Percentiles rank a stretch among this genome's conserved stretches.
Conservation (phyloP, 2,888 invertebrate species). For the Auanema sp. region DNA sequence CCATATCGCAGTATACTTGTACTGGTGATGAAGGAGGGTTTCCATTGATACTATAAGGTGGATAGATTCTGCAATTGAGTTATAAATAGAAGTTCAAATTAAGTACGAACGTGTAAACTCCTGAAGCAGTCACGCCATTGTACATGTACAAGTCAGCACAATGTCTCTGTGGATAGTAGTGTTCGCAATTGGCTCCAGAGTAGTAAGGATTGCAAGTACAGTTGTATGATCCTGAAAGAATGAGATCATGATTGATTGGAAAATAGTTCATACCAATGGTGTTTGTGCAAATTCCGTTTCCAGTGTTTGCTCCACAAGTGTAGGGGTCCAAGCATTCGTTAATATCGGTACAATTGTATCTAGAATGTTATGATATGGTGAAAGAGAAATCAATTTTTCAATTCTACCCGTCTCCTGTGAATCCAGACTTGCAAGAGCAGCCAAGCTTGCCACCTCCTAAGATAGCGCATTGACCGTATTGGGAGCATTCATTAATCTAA, state of each 20-base stretch:
- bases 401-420: conserved; percentile 33
- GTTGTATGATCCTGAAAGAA: conserved; percentile 72
- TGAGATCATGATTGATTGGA: neutral
- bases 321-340: conserved; percentile 44
- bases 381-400: neutral
- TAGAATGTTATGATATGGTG: neutral
- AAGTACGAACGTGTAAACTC: conserved; percentile 27
- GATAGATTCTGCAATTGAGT: conserved; percentile 20
- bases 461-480: conserved; percentile 33
- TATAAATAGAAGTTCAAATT: neutral
- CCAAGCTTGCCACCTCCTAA: conserved; percentile 19
- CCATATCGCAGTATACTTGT: conserved; percentile 33
- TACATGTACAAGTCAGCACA: conserved; percentile 52
- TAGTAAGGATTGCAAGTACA: conserved; percentile 65
- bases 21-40: conserved; percentile 17
- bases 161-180: conserved; percentile 44
- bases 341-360: conserved; percentile 47
- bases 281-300: conserved; percentile 76
- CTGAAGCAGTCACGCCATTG: conserved; percentile 29
- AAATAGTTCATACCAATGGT: conserved; percentile 62
- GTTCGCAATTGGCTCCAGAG: conserved; percentile 40
- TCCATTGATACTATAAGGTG: conserved; percentile 23
- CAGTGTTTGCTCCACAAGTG: conserved; percentile 63
- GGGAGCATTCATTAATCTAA: conserved; percentile 41
- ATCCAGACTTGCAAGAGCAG: conserved; percentile 45